Base-by-base conservation (phyloP, 1,140 invertebrate genomes). In the Saxidomus purpurata region DNA sequence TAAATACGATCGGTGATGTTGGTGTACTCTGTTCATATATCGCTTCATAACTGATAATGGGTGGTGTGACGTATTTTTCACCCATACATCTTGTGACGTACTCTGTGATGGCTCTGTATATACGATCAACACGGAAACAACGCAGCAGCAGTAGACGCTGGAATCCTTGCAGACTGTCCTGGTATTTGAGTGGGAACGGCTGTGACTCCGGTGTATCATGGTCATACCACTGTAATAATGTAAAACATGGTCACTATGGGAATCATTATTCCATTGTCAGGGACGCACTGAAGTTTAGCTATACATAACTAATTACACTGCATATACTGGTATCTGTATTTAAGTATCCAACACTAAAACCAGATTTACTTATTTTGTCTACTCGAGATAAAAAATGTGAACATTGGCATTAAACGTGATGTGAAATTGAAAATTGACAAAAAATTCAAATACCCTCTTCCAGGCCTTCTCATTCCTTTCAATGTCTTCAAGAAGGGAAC, bases 121-220 rank as follows among this genome's bases (percentile, higher is more conserved):
- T 97, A 88, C 98, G 96, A 96, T 99, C 98, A 11, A 98, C 97
- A 34, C 98, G 97, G 96, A 98, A 98, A 94, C 98, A 99, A 38
- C 98, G 96, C 15, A 99, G 94, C 38, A 99, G 93, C 97, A 98
- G 97, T 40, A 99, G 96, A 55, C 97, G 96, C 93, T 98, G 97
- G 95, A 98, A 98, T 0, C 96, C 94, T n/a, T 96, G 95, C 9
- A 96, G 85, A 47, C 95, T 97, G 19, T 97, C 94, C 3, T 97
- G 96, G 95, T 98, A 98, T 17, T 96, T 96, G 84, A 97, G 96
- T 0, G 98, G 98, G 91, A 94, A 95, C 90, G 97, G 97, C 17
- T 96, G 94, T 13, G 97, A 96, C 96, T 98, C 98, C 0, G 98
- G 98, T 79, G 96, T 96, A 93, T 98, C 98, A 94, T 97, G 96